Conservation (phyloP, 1,140 invertebrate species). For the Tetramorium parvispinum region DNA sequence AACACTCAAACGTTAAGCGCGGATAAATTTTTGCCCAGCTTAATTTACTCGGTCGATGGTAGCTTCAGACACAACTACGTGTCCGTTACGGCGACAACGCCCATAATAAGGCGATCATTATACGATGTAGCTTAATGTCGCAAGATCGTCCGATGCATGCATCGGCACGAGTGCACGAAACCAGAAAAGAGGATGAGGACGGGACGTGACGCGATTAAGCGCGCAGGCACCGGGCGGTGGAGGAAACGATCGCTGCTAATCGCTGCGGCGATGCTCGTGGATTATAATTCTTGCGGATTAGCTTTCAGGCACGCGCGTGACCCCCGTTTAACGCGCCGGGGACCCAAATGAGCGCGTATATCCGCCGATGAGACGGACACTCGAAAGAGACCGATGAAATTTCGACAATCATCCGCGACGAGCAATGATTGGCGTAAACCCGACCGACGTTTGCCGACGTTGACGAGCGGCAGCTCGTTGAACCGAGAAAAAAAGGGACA, state of each 20-base stretch:
- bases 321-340: background rate
- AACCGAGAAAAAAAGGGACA: constrained; percentile 25
- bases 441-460: background rate
- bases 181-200: background rate
- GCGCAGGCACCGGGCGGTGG: background rate
- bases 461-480: background rate
- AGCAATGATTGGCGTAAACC: constrained; percentile 36
- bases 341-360: background rate
- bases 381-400: background rate
- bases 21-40: background rate
- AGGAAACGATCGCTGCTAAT: constrained; percentile 44
- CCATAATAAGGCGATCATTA: background rate
- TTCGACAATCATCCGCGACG: constrained; percentile 29
- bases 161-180: background rate
- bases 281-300: constrained; percentile 34
- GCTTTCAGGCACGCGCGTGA: background rate
- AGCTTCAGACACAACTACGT: background rate
- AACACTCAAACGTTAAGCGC: background rate
- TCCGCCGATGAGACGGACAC: background rate
- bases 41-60: constrained; percentile 10
- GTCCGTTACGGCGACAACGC: background rate
- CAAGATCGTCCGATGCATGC: background rate
- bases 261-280: background rate
- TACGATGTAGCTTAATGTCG: constrained; percentile 32
- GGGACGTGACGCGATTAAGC: constrained; percentile 26